Evolutionary conservation across 1,140 invertebrate genomes (phyloP).

Genomic region (Camponotus pennsylvanicus): DNA sequence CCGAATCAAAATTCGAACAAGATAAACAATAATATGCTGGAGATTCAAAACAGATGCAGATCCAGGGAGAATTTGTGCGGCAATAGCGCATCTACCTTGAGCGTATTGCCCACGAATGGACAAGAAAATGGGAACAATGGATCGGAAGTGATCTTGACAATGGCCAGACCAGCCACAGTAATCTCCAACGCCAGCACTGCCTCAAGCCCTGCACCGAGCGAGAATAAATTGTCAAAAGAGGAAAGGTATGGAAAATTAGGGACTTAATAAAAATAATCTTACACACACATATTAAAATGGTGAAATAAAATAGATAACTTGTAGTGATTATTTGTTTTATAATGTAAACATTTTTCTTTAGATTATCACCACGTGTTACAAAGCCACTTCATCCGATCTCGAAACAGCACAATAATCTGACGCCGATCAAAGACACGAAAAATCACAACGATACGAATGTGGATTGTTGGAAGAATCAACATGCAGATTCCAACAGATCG

Average conservation of each 20-base stretch:
- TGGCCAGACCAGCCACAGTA: slow-evolving; percentile 91
- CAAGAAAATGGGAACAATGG: slow-evolving; percentile 83
- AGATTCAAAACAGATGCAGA: slow-evolving; percentile 85
- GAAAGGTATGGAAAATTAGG: slow-evolving; percentile 85
- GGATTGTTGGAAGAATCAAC: slow-evolving; percentile 80
- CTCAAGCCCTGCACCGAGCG: slow-evolving; percentile 88
- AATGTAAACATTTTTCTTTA: slow-evolving; percentile 65
- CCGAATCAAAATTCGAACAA: slow-evolving; percentile 80
- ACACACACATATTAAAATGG: not conserved
- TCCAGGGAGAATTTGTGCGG: slow-evolving; percentile 87
- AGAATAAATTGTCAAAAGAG: slow-evolving; percentile 88
- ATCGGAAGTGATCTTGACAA: slow-evolving; percentile 90
- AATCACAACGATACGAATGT: slow-evolving; percentile 76
- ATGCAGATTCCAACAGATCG: slow-evolving; percentile 77
- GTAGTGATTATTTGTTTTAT: not conserved
- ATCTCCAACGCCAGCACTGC: slow-evolving; percentile 90
- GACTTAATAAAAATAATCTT: not conserved
- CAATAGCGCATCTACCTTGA: slow-evolving; percentile 81
- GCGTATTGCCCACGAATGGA: slow-evolving; percentile 80
- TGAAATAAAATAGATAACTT: not conserved
- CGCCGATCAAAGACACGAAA: slow-evolving; percentile 79
- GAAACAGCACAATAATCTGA: slow-evolving; percentile 76
- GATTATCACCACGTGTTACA: slow-evolving; percentile 86
- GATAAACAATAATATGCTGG: slow-evolving; percentile 82
- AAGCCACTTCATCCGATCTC: slow-evolving; percentile 82